Evolutionary conservation across 2,888 invertebrate species (phyloP), one percentile per base, ranked within the genome.

Genomic region (Drosophila kokeensis): DNA sequence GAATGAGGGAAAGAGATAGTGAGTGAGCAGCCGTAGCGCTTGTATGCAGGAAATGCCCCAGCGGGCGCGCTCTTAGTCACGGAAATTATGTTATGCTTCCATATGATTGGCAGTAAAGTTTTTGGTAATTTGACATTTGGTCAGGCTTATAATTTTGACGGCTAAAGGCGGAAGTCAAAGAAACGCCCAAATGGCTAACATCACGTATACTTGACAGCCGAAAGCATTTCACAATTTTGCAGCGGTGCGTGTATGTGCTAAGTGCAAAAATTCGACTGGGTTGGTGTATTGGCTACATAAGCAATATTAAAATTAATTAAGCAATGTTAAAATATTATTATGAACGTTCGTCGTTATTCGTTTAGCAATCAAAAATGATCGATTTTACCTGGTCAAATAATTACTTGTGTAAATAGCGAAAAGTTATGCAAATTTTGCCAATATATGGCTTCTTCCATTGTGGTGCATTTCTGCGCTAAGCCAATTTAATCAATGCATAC

Each of bases 91-190:
- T 64, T 68, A 69, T 72, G 69, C 65, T 65, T 80, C 68, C 15
- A 30, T 76, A 69, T 79, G 67, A 82, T 73, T 69, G 73, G 52
- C 57, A 65, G 63, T 68, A 66, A 59, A 75, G n/a, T 54, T 57
- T 63, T 70, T 65, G 63, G 67, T 73, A 76, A 70, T 81, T 79
- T 79, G 84, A 83, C 83, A 73, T 81, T 83, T 83, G 81, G 72
- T 67, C 76, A 71, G 63, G 54, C 67, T 60, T 65, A 66, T 61
- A 63, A 78, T 65, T 73, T 68, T 66, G 54, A 32, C 5, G 49
- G 38, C 58, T 62, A 55, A 79, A 57, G 57, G 74, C 81, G 83
- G 83, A 83, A 79, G 78, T 59, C 40, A 10, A 34, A 34, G 15
- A 21, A 61, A 49, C 15, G 29, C 29, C 24, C 10, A 38, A 57